Percentiles rank a stretch among this genome's conserved stretches.
Evolutionary conservation across 2,797 vertebrate species (phyloP).

Genomic region (Pseudopleuronectes americanus): DNA sequence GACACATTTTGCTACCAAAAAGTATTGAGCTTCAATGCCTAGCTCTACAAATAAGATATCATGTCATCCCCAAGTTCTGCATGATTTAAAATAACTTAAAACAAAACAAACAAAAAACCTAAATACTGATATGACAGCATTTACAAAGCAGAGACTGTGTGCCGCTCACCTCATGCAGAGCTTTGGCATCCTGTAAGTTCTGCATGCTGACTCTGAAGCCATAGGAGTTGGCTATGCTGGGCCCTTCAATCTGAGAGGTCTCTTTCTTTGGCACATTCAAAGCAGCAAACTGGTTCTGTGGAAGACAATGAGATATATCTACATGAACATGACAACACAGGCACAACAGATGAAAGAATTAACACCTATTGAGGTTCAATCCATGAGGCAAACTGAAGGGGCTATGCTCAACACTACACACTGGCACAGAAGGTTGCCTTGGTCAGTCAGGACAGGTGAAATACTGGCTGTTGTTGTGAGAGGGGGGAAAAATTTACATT

Average conservation of each 20-base stretch:
- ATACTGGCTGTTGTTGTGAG: constrained; percentile 3
- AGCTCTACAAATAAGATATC: too few species aligned
- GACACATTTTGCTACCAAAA: neutral
- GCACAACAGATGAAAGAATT: neutral
- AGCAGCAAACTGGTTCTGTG: constrained; percentile 92
- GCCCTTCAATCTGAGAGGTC: constrained; percentile 94
- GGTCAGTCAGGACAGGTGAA: neutral
- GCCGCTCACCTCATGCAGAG: constrained; percentile 93
- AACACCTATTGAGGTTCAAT: neutral
- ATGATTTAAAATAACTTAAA: neutral
- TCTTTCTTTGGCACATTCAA: constrained; percentile 91
- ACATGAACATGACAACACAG: constrained; percentile 12
- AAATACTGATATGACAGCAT: neutral
- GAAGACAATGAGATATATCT: constrained; percentile 15
- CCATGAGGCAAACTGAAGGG: neutral
- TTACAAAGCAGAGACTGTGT: neutral
- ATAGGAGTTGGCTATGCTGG: constrained; percentile 94
- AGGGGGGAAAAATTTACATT: neutral
- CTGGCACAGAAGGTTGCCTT: too few species aligned
- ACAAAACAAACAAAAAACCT: neutral
- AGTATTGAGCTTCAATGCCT: neutral
- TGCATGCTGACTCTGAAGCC: constrained; percentile 98
- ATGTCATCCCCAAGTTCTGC: neutral
- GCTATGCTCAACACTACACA: neutral
- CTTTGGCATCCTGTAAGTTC: constrained; percentile 96